Evolutionary conservation across 2,797 vertebrate genomes (phyloP), one percentile per base, ranked within the genome.

Genomic region (Poecilia gillii): DNA sequence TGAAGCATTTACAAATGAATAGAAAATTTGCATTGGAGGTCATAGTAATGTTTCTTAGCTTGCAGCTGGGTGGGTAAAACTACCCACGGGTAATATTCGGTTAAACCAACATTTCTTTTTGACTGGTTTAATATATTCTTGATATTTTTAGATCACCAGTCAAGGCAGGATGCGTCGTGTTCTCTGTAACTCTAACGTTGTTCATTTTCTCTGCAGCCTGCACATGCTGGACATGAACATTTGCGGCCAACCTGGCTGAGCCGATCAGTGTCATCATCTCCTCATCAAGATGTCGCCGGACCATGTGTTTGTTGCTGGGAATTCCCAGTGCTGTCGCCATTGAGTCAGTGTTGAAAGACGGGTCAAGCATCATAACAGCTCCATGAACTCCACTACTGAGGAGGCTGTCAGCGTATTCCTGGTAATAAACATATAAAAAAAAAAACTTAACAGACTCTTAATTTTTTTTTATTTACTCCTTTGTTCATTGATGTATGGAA

Each of bases 361-460:
- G 96, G 74, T 97, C 97, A 25, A 98, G 94, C 62, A 97, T 95
- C 93, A 98, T 94, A 86, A 97, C 96, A 0, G 97, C 97, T 0
- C 97, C 97, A 0, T 98, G 97, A 41, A 98, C 93, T 0, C 97
- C 97, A 0, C 96, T 96, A 87, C 94, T 97, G 31, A 93, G 93
- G 72, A 98, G 95, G 87, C 88, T 95, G 81, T 97, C 97, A 0
- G 96, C 96, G 12, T 96, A 98, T 89, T 98, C 97, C 97, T 97
- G 82, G 20, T 76, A 8, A 72, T 14, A 76, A 7, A 72, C 47
- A 77, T 3, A 51, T 8, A 70, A 5, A 75, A 14, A 45, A 53
- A 7, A 4, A n/a, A 39, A 23, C 49, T 23, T 20, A 23, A 51
- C 25, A 72, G 62, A 64, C 31, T 64, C 13, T 55, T 9, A 78